phyloP scores from a whole-genome alignment of 2,113 vertebrate species.

The Thomomys bottae region DNA sequence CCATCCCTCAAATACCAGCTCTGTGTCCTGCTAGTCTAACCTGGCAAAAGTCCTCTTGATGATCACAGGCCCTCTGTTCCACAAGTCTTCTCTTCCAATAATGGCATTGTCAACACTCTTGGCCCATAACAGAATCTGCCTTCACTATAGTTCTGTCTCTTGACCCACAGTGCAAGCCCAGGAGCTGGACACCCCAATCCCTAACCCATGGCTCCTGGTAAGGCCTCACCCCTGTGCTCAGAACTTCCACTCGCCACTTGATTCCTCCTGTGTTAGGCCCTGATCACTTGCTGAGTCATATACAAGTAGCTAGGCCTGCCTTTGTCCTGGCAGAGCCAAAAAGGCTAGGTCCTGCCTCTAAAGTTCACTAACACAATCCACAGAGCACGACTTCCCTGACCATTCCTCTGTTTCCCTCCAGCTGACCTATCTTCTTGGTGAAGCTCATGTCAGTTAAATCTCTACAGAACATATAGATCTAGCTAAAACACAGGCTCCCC shows the following conservation, averaged over 20 bases:
- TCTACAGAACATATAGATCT: neutral
- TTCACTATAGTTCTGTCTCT: neutral
- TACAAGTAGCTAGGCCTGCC: accelerated
- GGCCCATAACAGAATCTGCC: neutral
- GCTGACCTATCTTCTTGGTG: neutral
- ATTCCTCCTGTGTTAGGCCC: neutral
- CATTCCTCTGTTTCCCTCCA: neutral
- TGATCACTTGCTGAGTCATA: neutral
- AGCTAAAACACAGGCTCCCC: neutral
- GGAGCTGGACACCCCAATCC: no score
- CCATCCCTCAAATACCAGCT: neutral
- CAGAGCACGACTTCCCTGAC: accelerated
- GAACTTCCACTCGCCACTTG: no score
- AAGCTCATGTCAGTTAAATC: neutral
- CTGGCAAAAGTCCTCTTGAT: neutral
- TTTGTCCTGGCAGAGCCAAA: neutral
- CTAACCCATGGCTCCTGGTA: neutral
- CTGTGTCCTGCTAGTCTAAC: neutral
- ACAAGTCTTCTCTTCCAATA: neutral
- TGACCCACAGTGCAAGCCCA: neutral
- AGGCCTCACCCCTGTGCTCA: neutral
- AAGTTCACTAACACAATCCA: neutral
- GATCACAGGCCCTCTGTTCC: no score
- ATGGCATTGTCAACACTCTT: neutral
- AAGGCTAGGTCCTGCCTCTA: neutral